Conservation (phyloP, 2,888 invertebrate genomes). For the Trissonchulus latispiculum region DNA sequence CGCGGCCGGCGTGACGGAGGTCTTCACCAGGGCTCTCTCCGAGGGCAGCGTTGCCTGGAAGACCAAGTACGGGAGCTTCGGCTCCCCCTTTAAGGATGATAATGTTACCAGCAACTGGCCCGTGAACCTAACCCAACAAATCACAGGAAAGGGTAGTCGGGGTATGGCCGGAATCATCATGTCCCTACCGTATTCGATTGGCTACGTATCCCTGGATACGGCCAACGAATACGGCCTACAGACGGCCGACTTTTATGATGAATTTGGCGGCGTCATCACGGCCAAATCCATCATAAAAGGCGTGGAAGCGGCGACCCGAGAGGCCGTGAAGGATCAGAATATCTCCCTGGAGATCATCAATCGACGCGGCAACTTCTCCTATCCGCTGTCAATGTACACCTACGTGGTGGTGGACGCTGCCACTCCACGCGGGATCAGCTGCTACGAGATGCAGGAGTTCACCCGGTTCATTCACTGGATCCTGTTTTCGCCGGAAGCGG, state of each 20-base stretch:
- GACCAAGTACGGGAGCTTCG: background rate
- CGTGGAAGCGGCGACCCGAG: background rate
- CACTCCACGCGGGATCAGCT: background rate
- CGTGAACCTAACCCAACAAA: too few relatives aligned
- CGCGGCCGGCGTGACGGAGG: background rate
- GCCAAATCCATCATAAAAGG: background rate
- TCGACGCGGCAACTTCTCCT: too few relatives aligned
- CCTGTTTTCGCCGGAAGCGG: too few relatives aligned
- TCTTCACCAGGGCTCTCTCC: background rate
- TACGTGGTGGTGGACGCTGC: background rate
- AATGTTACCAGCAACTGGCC: background rate
- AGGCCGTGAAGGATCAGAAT: background rate
- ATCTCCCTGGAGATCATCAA: background rate
- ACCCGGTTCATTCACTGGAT: background rate
- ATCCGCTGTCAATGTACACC: background rate
- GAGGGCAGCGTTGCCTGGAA: background rate
- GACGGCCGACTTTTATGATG: background rate
- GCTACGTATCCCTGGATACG: background rate
- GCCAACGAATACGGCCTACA: background rate
- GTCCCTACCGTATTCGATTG: background rate
- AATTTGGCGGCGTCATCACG: background rate
- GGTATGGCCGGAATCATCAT: background rate
- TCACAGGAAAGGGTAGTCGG: too few relatives aligned
- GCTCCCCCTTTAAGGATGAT: too few relatives aligned
- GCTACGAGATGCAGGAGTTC: background rate